Evolutionary conservation across 1,140 invertebrate species (phyloP), one percentile per base, ranked within the genome.

Genomic region (Aporrectodea caliginosa): DNA sequence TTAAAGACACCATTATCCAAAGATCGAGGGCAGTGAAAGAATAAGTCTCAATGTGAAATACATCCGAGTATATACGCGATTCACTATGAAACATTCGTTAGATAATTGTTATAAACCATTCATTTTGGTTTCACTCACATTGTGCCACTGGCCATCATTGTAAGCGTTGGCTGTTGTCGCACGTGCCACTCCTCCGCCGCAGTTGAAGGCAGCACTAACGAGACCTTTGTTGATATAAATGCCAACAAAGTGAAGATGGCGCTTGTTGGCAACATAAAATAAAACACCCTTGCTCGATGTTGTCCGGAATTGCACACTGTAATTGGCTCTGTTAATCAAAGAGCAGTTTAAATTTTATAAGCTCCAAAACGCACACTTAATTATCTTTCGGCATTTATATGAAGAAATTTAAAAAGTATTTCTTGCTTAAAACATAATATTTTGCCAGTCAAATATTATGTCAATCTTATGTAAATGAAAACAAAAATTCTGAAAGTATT

Each of bases 61-160:
- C 43, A n/a, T n/a, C n/a, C n/a, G n/a, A n/a, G n/a, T n/a, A n/a
- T n/a, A n/a, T n/a, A n/a, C n/a, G n/a, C n/a, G n/a, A n/a, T n/a
- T n/a, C n/a, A n/a, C n/a, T n/a, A n/a, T n/a, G n/a, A n/a, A n/a
- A n/a, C n/a, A n/a, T n/a, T n/a, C n/a, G n/a, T 58, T 6, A 12
- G 43, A 58, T 12, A 12, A 12, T 12, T 12, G n/a, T n/a, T n/a
- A n/a, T n/a, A 12, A 12, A 58, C 22, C 43, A n/a, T 31, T 29
- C 29, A 69, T 1, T 68, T 33, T 0, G 16, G 30, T 43, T 29
- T 16, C 32, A 30, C 83, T 82, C 77, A 88, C 86, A 0, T 90
- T 91, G 85, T 99, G 97, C 97, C 96, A 98, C 43, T 92, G 85
- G 12, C 92, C 92, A 86, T 98, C 95, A 83, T 95, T 93, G 79